Percentiles rank a stretch among this genome's conserved stretches.
phyloP scores from a whole-genome alignment of 2,888 invertebrate genomes.

The Tanypteryx hageni region DNA sequence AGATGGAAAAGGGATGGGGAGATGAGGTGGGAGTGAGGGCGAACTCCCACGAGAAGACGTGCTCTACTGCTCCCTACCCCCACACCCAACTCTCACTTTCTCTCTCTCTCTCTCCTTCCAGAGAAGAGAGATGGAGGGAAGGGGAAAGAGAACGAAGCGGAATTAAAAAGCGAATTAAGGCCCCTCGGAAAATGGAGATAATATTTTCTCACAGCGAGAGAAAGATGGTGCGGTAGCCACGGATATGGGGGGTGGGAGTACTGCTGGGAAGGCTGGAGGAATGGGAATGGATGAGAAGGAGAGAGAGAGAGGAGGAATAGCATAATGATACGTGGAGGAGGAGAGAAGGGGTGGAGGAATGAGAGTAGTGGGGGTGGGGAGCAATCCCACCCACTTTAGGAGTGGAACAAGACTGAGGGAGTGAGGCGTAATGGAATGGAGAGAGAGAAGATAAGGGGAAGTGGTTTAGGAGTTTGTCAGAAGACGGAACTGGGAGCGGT shows the following conservation, averaged over 20 bases:
- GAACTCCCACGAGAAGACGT: no score
- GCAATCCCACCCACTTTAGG: neutral
- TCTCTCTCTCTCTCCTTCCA: neutral
- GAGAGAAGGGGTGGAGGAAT: neutral
- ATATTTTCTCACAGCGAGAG: slow-evolving; percentile 45
- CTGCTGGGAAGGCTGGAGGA: neutral
- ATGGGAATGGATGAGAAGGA: neutral
- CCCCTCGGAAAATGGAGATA: slow-evolving; percentile 39
- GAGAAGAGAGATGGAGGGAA: neutral
- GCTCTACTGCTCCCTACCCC: no score
- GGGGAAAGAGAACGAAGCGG: slow-evolving; percentile 6
- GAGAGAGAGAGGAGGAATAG: neutral
- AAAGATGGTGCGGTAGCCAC: slow-evolving; percentile 23
- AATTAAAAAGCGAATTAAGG: slow-evolving; percentile 59
- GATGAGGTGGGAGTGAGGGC: neutral
- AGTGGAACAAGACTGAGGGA: no score
- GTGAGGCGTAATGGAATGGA: neutral
- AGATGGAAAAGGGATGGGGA: neutral
- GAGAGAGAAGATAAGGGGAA: neutral
- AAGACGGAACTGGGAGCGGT: neutral
- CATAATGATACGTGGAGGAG: neutral
- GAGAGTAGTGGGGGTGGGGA: neutral
- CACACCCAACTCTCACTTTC: no score
- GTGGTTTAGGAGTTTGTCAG: neutral
- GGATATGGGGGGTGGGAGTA: neutral